Evolutionary conservation across 2,797 vertebrate species (phyloP), one percentile per base, ranked within the genome.

Genomic region (Gallirallus australis): DNA sequence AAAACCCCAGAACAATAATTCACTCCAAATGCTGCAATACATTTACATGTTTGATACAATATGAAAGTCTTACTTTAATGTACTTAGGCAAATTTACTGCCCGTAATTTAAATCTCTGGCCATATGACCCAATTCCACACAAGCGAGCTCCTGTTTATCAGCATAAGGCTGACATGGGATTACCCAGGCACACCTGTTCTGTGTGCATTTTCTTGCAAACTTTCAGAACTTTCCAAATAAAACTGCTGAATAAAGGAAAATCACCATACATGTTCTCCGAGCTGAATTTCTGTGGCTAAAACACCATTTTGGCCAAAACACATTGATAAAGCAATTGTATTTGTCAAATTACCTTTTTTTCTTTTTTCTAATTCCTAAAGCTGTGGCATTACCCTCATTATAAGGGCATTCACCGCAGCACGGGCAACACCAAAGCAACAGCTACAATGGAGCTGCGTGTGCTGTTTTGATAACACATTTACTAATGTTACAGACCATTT

Each of bases 361-460:
- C 33, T 5, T 47, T 35, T 33, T 37, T 11, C 50, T 25, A 52
- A 73, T 78, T 86, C 1, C 2, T 25, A 50, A 52, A 47, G 33
- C 70, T 61, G 47, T 37, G 47, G 27, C 27, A n/a, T 31, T 37
- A 64, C 33, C 25, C 64, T 24, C 20, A 24, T n/a, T 37, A 1
- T 4, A 59, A 64, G 0, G 0, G 59, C 2, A 15, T 9, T 68
- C 39, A 77, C 40, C 2, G 1, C 39, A 50, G 37, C 59, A 53
- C 3, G 23, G 20, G 40, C 37, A 80, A 59, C 56, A 92, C 65
- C 71, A 60, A 78, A 76, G 37, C 42, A 76, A 50, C 19, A 60
- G 15, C 48, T 80, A 68, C 8, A 79, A 37, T 4, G 12, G 30
- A 61, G 27, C 0, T 2, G 63, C 6, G 60, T 2, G 47, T 56